Evolutionary conservation across 2,888 invertebrate genomes (phyloP), one percentile per base, ranked within the genome.

Genomic region (Watsonalla cultraria): DNA sequence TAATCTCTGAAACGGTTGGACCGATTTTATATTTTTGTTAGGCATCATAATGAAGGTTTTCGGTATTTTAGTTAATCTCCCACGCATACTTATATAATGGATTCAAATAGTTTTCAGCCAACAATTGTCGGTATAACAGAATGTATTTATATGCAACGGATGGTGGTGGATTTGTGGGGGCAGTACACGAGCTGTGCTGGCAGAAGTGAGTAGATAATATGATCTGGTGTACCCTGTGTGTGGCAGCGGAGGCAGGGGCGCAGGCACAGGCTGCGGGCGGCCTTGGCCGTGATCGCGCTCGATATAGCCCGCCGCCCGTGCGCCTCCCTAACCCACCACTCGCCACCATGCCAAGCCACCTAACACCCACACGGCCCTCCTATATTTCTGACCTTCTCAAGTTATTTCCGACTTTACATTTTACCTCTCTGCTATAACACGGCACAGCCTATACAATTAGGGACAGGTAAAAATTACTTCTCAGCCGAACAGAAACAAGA

Each of bases 221-320:
- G 8, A 42, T 42, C 42, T 11, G 11, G 45, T 7, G 45, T 11
- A 13, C n/a, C 6, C 24, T 49, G 57, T 47, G 58, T 51, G 46
- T 56, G 50, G 53, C 54, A 57, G 61, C 57, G 65, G 24, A 24
- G 60, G 67, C 61, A 57, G 61, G 66, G 68, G 74, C 71, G 70
- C 69, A 76, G 72, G 77, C 71, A 59, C 65, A 66, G 72, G 68
- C 57, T 65, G 72, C 56, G 70, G 71, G 78, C 80, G 83, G 81
- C 90, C 90, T 90, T 90, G 90, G 87, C 90, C 90, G 86, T 90
- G 90, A 90, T 88, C 89, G 87, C 82, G 89, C 89, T 89, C 89
- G 86, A 90, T 90, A 90, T 90, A 90, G 85, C 85, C 73, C 74
- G 73, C 69, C 66, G 78, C 76, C 70, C 72, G 61, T 66, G 71